These are phyloP conservation scores for Colletes collaris DNA, from an alignment of 2,888 invertebrate species.

Conservation along the genomic window DNA sequence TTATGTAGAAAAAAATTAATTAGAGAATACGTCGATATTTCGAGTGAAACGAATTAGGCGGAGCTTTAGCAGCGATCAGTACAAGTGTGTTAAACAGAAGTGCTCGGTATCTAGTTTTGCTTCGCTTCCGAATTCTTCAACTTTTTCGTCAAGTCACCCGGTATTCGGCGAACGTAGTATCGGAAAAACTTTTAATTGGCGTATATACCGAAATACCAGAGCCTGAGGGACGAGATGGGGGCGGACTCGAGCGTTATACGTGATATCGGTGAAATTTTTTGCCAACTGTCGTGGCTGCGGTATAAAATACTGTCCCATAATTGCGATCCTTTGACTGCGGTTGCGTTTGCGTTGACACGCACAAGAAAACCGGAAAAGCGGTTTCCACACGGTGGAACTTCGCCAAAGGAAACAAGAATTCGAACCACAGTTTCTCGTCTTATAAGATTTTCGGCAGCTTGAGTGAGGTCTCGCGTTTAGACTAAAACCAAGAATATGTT, in stretches of 20 bases:
- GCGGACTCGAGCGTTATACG: neutral
- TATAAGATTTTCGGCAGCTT: neutral
- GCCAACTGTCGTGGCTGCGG: slow-evolving; percentile 9
- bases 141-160: slow-evolving; percentile 1
- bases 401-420: neutral
- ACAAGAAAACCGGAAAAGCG: slow-evolving; percentile 1
- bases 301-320: neutral
- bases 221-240: neutral
- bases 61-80: too few relatives aligned
- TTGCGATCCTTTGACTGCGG: neutral
- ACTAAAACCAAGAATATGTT: too few relatives aligned
- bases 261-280: slow-evolving; percentile 33
- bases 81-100: too few relatives aligned
- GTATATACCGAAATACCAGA: slow-evolving; percentile 23
- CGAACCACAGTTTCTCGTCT: neutral
- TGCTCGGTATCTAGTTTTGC: neutral
- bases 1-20: too few relatives aligned
- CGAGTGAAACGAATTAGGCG: too few relatives aligned
- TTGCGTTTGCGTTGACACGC: slow-evolving; percentile 28
- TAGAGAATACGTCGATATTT: too few relatives aligned
- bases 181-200: slow-evolving; percentile 62
- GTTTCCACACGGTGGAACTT: neutral
- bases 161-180: slow-evolving; percentile 17
- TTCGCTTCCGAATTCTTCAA: neutral
- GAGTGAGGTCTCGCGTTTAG: neutral